Evolutionary conservation across 2,888 invertebrate genomes (phyloP), one percentile per base, ranked within the genome.

Genomic region (Buathra laborator): DNA sequence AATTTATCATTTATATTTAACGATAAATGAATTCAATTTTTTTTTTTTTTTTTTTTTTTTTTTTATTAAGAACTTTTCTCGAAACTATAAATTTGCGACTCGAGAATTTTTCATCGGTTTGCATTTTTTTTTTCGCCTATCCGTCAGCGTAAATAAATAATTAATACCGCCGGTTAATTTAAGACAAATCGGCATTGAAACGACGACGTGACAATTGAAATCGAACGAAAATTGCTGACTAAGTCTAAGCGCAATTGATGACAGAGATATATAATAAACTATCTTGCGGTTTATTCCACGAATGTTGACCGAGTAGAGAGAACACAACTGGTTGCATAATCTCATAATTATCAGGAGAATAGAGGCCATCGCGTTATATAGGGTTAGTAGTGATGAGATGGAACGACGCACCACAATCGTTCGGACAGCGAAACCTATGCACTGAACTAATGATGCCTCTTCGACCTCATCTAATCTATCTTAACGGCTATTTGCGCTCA

Each of bases 311-410:
- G 76, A 59, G 14, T 67, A 56, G 44, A 46, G 56, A 70, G 53
- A n/a, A 62, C 14, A 76, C 14, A 76, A 62, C 29, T 32, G 46
- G 59, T 84, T 81, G 32, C 77, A 77, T 81, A 84, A 84, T 56
- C 62, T 56, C 16, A 77, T 84, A 67, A 84, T 84, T 84, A 81
- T 72, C 67, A 67, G 56, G 53, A 56, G 75, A 76, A 67, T 16
- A 77, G 59, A 80, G 79, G 53, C 68, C 56, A 62, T 10, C 43
- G 32, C 48, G 72, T 71, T 19, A 76, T 53, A 51, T 56, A 75
- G 43, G 66, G 32, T 24, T 71, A 67, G 44, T 48, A 64, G 19
- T 10, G 32, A 48, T 70, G 43, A 37, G 44, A 79, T 64, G 32
- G 10, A 53, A 70, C 68, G 68, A 68, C 51, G 19, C 16, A 37